Evolutionary conservation across 2,888 invertebrate species (phyloP), one percentile per base, ranked within the genome.

Genomic region (Spodoptera littoralis): DNA sequence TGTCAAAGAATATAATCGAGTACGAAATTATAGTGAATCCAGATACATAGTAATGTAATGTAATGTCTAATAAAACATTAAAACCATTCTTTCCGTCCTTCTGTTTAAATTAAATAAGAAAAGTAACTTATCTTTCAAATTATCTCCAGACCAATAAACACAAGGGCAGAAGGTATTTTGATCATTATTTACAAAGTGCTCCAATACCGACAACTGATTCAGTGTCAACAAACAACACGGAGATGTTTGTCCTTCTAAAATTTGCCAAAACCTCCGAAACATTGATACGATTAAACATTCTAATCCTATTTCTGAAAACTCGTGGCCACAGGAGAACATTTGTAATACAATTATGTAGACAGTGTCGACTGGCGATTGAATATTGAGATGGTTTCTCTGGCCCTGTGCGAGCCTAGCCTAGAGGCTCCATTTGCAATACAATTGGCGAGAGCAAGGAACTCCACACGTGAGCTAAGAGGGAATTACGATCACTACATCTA

Each of bases 391-490:
- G 45, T 42, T 51, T 50, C 55, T 59, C 44, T 18, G 56, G 75
- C 58, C 64, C 75, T 63, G 70, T 57, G 72, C 46, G 54, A 46
- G 54, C 63, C 57, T 60, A 58, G 60, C 46, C 55, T 45, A 22
- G 41, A 54, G 50, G 54, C 45, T 57, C 48, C 66, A 77, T 80
- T 78, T 65, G 76, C 65, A 76, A 77, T 45, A 77, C 65, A 80
- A 70, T 42, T 57, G 45, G 53, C n/a, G 69, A 59, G 80, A 24
- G 73, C 69, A 76, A 78, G 51, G 65, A 80, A 53, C 79, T 65
- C 18, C 47, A 55, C 79, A 80, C 81, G 79, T 80, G 81, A 73
- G 18, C 43, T 45, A 44, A 24, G 12, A 57, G 18, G 12, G 65
- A 58, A 8, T 59, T 65, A 59, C 46, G 58, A 45, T 36, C 36